Evolutionary conservation across 2,113 vertebrate genomes (phyloP), one percentile per base, ranked within the genome.

Genomic region (Excalfactoria chinensis): DNA sequence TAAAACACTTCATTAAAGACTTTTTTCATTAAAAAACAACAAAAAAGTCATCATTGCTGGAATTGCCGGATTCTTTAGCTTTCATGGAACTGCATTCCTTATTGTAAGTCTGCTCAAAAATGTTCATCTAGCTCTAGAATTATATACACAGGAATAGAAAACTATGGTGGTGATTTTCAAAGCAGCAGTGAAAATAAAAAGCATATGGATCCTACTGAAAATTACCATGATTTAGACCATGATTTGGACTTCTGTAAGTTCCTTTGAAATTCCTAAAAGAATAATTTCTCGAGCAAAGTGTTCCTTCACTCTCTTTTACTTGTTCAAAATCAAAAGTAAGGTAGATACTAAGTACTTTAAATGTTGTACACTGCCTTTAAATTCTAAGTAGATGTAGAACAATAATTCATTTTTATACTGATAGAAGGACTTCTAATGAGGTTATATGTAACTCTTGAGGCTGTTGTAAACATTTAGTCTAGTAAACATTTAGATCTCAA

Each of bases 311-410:
- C n/a, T 34, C 40, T 78, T 40, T 58, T 71, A n/a, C 40, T 85
- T 74, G 48, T 44, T 74, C 87, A 86, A 86, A 86, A 89, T 59
- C 72, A 83, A 90, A 87, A 37, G 13, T 75, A 35, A 93, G 30
- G 34, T n/a, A 76, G 19, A 53, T 32, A 16, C 66, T 58, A 74
- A 76, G 87, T 85, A 46, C 3, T n/a, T 80, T 72, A 79, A 79
- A 41, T 13, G 66, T 23, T 66, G 5, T 32, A 58, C 13, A 6
- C 5, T 4, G 1, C 66, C 26, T 71, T 63, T 44, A 70, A 62
- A 11, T 66, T 89, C 26, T 32, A 69, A 55, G 25, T 26, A 74
- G 22, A 5, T 79, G 10, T 44, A 59, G 60, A 26, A 63, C 20
- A 74, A 44, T 70, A 40, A 1, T 25, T 76, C 13, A 25, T 48